phyloP scores from a whole-genome alignment of 2,888 invertebrate genomes.

The Cybosia mesomella region DNA sequence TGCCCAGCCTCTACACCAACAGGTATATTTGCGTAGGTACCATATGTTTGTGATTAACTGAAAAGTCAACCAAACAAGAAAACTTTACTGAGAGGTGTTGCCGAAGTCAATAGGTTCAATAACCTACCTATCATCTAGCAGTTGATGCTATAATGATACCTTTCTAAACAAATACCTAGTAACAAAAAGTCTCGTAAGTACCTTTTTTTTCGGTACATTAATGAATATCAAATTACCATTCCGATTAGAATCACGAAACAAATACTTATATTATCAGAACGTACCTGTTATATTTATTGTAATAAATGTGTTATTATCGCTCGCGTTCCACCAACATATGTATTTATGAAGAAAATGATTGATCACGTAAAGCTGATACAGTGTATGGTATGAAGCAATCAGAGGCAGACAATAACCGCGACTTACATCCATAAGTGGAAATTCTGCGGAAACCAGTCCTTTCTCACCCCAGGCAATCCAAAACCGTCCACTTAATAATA shows the following conservation, averaged over 20 bases:
- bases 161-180: constrained; percentile 5
- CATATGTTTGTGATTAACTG: not conserved
- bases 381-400: constrained; percentile 53
- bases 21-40: not conserved
- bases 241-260: constrained; percentile 18
- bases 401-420: constrained; percentile 39
- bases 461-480: constrained; percentile 66
- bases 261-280: constrained; percentile 16
- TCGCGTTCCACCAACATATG: constrained; percentile 12
- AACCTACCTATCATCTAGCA: not conserved
- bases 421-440: constrained; percentile 72
- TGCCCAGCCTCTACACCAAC: not conserved
- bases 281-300: constrained; percentile 18
- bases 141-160: constrained; percentile 5
- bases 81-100: not conserved
- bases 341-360: constrained; percentile 56
- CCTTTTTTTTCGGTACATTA: not conserved
- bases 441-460: constrained; percentile 74
- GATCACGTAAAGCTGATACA: constrained; percentile 62
- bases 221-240: constrained; percentile 4
- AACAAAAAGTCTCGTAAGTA: not conserved
- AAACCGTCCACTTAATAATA: constrained; percentile 28
- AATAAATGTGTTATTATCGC: constrained; percentile 14
- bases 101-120: not conserved
- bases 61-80: not conserved